Base-by-base conservation (phyloP, 2,797 vertebrate genomes). In the Coluber constrictor region DNA sequence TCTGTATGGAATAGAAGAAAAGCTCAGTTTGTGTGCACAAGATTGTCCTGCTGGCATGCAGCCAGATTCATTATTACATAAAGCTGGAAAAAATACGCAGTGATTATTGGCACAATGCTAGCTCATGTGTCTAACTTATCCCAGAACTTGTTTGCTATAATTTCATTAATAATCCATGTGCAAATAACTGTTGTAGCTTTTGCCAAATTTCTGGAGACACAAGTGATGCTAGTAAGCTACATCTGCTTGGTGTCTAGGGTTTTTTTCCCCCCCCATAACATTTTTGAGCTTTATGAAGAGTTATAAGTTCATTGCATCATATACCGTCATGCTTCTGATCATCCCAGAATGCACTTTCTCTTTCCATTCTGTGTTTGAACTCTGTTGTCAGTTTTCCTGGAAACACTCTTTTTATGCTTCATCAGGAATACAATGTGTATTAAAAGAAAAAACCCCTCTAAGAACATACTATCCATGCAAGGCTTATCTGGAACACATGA, bases 121-220 rank as follows among this genome's bases (percentile, higher is more conserved):
- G 70, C 59, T 83, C 66, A 37, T 63, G 27, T 18, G 29, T 88
- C 57, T 70, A 93, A 61, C 90, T 74, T 54, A 57, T 89, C 87
- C 59, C 47, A 56, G 47, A 93, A 91, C 83, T 86, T 89, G 70
- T 91, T 89, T 89, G 47, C 47, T 89, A 63, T 83, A 89, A 93
- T 93, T 93, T 79, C 88, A 91, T 93, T 89, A 91, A 88, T 88
- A 88, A 89, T 83, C 87, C 54, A 10, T 89, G 92, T 83, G 66
- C 57, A 91, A 63, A 89, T 91, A 61, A 57, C 8, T 61, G 29
- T 61, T 70, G 32, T 57, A 70, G 51, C 18, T 87, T 93, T 43
- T 93, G 90, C 89, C 89, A 87, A 90, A 93, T 15, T 87, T 90
- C 29, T 25, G n/a, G 90, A 88, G 56, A 55, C 29, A 37, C 47